These are phyloP conservation scores for Gymnodraco acuticeps DNA, from an alignment of 2,797 vertebrate species.

Conservation along the genomic window DNA sequence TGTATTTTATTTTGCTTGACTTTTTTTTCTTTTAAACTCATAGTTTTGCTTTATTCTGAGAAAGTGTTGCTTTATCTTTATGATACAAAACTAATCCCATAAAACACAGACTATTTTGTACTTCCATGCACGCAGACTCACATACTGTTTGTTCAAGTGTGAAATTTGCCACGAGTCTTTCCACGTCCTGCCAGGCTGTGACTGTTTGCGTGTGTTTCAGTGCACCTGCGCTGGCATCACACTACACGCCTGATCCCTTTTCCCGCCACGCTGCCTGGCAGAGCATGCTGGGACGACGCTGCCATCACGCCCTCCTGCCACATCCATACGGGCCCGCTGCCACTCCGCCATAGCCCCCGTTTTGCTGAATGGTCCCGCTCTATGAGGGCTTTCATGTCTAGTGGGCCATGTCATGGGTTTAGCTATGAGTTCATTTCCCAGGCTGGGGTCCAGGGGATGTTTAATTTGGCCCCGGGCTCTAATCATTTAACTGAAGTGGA, in stretches of 20 bases:
- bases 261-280: conserved; percentile 19
- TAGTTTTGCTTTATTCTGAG: too few species aligned
- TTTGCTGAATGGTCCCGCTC: conserved; percentile 43
- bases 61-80: too few species aligned
- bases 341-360: conserved; percentile 44
- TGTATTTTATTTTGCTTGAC: too few species aligned
- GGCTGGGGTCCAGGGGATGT: conserved; percentile 72
- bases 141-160: conserved; percentile 2
- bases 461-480: conserved; percentile 65
- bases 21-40: too few species aligned
- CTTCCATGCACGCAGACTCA: background rate
- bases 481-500: conserved; percentile 68
- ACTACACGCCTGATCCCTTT: background rate
- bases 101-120: conserved; percentile 12
- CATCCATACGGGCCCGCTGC: conserved; percentile 56
- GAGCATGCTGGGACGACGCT: conserved; percentile 24
- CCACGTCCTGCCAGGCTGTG: conserved; percentile 28
- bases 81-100: too few species aligned
- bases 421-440: conserved; percentile 79
- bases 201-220: conserved; percentile 5
- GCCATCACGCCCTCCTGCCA: conserved; percentile 60
- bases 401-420: conserved; percentile 72
- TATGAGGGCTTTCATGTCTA: conserved; percentile 74
- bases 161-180: conserved; percentile 29
- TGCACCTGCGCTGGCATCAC: conserved; percentile 54